Base-by-base conservation (phyloP, 2,888 invertebrate species). In the Nomada fabriciana region DNA sequence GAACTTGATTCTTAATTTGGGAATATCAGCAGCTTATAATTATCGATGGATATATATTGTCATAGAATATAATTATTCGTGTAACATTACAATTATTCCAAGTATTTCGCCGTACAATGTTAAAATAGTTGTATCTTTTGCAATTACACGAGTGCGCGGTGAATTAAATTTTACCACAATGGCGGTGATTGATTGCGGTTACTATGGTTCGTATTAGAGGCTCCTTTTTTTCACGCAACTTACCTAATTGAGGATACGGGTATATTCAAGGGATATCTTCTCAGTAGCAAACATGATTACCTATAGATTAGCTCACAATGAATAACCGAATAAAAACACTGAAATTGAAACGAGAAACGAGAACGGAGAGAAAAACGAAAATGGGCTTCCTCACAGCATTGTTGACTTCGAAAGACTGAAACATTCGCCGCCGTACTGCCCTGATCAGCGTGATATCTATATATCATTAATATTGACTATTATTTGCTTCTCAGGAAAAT, bases 291-390 rank as follows among this genome's bases (percentile, higher is more conserved):
- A 76, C 86, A 88, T 82, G 55, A 77, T 76, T 52, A 73, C 20
- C 53, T 75, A 76, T 57, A 25, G 47, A 71, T 53, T 83, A 83
- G n/a, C 29, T 59, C 57, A 60, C 63, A 69, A 80, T 77, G 72
- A 83, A 82, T 72, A 86, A 86, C 42, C 82, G 82, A 89, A 89
- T 80, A 83, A 80, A 77, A 89, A 89, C 83, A 84, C 80, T 79
- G 87, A 89, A 89, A 87, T 88, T 68, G 68, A 65, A 89, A 89
- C 89, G 87, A 82, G 76, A 73, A 89, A 89, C 89, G 80, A 85
- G 82, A 89, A 89, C 86, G 71, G 36, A 68, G 82, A 74, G 83
- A 79, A 88, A 89, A 86, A 84, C 76, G 80, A 86, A 86, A 89
- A 82, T 78, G 79, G 67, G 76, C 78, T 80, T 88, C 88, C 77